Evolutionary conservation across 2,113 vertebrate genomes (phyloP).

Genomic region (Nibea coibor): DNA sequence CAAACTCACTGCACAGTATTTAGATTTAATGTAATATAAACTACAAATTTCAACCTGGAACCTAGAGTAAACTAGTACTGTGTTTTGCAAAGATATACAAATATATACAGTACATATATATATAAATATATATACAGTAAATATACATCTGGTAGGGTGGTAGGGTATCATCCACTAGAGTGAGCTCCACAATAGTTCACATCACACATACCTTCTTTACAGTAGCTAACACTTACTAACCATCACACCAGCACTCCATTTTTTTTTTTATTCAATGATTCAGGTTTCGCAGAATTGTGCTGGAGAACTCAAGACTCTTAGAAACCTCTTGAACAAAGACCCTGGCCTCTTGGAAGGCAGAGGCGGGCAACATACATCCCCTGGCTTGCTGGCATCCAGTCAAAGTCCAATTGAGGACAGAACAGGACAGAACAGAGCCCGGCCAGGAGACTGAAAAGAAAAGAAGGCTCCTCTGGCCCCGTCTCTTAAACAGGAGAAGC

Average conservation of each 20-base stretch:
- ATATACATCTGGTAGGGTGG: background rate
- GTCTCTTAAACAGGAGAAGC: slow-evolving; percentile 77
- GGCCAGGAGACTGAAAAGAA: slow-evolving; percentile 81
- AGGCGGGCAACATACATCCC: slow-evolving; percentile 79
- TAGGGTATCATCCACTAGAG: background rate
- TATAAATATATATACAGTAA: background rate
- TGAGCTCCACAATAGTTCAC: background rate
- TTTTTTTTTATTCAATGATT: slow-evolving; percentile 61
- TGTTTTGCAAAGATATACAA: background rate
- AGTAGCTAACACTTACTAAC: slow-evolving; percentile 41
- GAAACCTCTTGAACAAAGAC: slow-evolving; percentile 76
- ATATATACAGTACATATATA: no score
- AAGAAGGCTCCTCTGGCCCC: slow-evolving; percentile 78
- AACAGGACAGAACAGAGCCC: slow-evolving; percentile 78
- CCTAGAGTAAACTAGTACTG: no score
- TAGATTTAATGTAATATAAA: background rate
- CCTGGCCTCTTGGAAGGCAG: slow-evolving; percentile 79
- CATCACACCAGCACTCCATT: slow-evolving; percentile 41
- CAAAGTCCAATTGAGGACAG: slow-evolving; percentile 86
- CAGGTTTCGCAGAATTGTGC: slow-evolving; percentile 71
- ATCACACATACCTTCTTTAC: slow-evolving; percentile 20
- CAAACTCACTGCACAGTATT: no score
- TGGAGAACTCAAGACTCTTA: slow-evolving; percentile 79
- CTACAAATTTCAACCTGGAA: background rate
- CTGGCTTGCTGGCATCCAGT: slow-evolving; percentile 80